A percentile compares a stretch with the other conserved stretches of the same genome.
These are phyloP conservation scores for Scaptomyza flava DNA, from an alignment of 2,888 invertebrate species.

Conservation along the genomic window DNA sequence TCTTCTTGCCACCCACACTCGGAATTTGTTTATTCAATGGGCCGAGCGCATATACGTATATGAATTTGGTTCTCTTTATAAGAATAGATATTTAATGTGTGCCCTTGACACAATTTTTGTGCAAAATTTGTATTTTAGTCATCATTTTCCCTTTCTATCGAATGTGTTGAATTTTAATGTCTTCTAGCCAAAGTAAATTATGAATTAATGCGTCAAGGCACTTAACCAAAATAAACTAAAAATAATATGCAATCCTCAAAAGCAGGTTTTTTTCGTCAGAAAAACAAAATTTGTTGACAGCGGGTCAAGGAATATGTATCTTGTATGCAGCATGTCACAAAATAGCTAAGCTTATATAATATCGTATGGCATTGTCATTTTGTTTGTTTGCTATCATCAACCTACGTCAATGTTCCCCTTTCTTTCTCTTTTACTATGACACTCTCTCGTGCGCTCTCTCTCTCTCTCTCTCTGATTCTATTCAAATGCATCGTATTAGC, in stretches of 20 bases:
- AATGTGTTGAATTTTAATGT: no score
- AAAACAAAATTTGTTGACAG: background rate
- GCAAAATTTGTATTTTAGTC: conserved; percentile 4
- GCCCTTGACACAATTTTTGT: conserved; percentile 54
- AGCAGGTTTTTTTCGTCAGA: no score
- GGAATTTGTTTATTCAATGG: conserved; percentile 40
- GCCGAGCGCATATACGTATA: conserved; percentile 29
- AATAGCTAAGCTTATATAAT: conserved; percentile 50
- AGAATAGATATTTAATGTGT: conserved; percentile 12
- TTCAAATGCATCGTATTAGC: conserved; percentile 39
- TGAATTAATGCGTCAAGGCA: no score
- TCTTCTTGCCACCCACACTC: conserved; percentile 15
- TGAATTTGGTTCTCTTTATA: conserved; percentile 5
- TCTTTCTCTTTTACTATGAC: background rate
- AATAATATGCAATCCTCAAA: no score
- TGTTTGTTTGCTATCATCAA: conserved; percentile 7
- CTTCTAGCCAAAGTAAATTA: background rate
- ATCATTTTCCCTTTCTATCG: background rate
- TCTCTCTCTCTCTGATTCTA: conserved; percentile 4
- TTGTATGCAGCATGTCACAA: conserved; percentile 27
- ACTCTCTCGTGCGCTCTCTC: no score
- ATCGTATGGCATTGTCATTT: conserved; percentile 28
- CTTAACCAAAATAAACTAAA: no score
- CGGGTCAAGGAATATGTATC: background rate
- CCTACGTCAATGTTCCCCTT: conserved; percentile 24